Percentiles rank a stretch among this genome's conserved stretches.
Evolutionary conservation across 2,797 vertebrate genomes (phyloP).

Genomic region (Sebastiscus tertius): DNA sequence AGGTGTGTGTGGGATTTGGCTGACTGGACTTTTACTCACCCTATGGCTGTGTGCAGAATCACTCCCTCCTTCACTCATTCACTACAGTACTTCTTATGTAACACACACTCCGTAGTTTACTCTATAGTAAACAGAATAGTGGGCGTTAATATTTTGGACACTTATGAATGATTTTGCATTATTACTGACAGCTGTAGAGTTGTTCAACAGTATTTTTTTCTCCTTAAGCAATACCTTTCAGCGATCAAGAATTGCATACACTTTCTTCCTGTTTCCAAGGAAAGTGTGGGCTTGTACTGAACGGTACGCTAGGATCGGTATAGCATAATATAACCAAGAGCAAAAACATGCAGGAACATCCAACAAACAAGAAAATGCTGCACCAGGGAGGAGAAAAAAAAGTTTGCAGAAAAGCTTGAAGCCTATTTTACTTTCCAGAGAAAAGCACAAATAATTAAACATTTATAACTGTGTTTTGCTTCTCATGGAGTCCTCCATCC

Average conservation of each 20-base stretch:
- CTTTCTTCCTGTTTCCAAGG: neutral
- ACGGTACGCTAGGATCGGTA: neutral
- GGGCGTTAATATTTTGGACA: neutral
- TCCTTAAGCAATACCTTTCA: neutral
- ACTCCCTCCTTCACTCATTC: neutral
- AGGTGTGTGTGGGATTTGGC: neutral
- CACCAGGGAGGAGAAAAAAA: neutral
- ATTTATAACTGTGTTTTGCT: neutral
- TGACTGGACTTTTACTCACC: neutral
- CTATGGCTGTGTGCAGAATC: neutral
- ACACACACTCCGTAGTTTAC: no score
- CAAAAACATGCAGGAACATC: neutral
- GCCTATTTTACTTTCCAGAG: neutral
- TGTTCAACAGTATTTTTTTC: neutral
- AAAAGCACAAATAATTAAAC: neutral
- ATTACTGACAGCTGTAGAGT: neutral
- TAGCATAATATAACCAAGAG: neutral
- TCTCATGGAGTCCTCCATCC: neutral
- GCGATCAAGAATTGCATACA: neutral
- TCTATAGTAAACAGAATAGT: neutral
- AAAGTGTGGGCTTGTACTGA: neutral
- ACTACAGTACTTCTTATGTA: neutral
- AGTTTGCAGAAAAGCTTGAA: neutral
- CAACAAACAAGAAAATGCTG: neutral
- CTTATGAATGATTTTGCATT: neutral